Base-by-base conservation (phyloP, 2,888 invertebrate species). In the Cotesia congregata region DNA sequence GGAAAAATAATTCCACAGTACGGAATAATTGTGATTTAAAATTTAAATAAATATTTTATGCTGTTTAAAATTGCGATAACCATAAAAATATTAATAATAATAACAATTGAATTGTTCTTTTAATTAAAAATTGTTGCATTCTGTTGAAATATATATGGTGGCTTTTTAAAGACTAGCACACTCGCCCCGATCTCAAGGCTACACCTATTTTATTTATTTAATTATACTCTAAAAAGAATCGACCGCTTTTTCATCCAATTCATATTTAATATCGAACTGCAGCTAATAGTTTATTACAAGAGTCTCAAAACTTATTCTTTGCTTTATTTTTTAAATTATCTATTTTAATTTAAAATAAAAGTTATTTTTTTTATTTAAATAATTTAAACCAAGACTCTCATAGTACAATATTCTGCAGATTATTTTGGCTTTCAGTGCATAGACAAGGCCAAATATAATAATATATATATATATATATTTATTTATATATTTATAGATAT, bases 101-200 rank as follows among this genome's bases (percentile, higher is more conserved):
- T 50, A 65, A 68, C 71, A 67, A 15, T 38, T 77, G 70, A 77
- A 74, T 75, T 79, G 74, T 69, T 79, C 74, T 75, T 73, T 69
- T 78, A 80, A 80, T 69, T 77, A 80, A 83, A 84, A 85, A 84
- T 82, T 84, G 85, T 86, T 87, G 85, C 84, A 85, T 85, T 86
- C 85, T 85, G 86, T 85, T 86, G 84, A 75, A 78, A 81, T 78
- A 67, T 50, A 12, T 79, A 64, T 80, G 71, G 79, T 80, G 80
- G 80, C 75, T 78, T 76, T 71, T 71, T 79, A 79, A 76, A 82
- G 82, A 83, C 83, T 83, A 82, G 83, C 80, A 82, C 79, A 82
- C 82, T 81, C 81, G 82, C 79, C 82, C 82, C 65, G 70, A 78
- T 75, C 20, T 78, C 77, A 78, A 76, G 68, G 30, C 77, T 77